Conservation (phyloP, 2,113 vertebrate species). For the Elachura formosa region DNA sequence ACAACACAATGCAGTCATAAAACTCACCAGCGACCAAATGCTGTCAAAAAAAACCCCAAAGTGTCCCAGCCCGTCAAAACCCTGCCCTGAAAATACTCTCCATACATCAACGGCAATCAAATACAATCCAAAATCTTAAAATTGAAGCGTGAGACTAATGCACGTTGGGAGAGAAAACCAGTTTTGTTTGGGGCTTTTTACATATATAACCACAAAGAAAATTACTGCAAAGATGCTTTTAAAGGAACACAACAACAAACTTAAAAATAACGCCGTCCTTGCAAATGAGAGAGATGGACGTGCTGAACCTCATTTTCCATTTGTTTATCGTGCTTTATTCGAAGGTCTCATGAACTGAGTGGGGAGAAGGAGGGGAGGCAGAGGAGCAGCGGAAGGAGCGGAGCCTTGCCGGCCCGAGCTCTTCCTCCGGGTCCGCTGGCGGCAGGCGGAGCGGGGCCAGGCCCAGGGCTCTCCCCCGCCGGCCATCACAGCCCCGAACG, state of each 20-base stretch:
- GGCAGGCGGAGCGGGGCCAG: no score
- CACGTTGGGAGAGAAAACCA: accelerated
- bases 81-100: background rate
- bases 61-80: background rate
- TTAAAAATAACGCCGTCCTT: background rate
- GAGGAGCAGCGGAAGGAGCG: background rate
- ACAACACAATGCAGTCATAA: background rate
- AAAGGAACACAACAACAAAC: background rate
- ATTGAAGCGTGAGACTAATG: background rate
- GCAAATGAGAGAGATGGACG: background rate
- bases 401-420: background rate
- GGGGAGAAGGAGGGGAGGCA: background rate
- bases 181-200: background rate
- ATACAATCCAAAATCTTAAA: background rate
- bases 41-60: background rate
- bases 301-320: background rate
- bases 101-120: background rate
- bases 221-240: background rate
- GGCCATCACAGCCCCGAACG: background rate
- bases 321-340: background rate
- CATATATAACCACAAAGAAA: background rate
- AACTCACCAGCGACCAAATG: background rate
- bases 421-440: no score
- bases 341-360: background rate
- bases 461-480: background rate